A percentile compares a stretch with the other conserved stretches of the same genome.
Conservation (phyloP, 2,113 vertebrate species). For the Podocnemis expansa region DNA sequence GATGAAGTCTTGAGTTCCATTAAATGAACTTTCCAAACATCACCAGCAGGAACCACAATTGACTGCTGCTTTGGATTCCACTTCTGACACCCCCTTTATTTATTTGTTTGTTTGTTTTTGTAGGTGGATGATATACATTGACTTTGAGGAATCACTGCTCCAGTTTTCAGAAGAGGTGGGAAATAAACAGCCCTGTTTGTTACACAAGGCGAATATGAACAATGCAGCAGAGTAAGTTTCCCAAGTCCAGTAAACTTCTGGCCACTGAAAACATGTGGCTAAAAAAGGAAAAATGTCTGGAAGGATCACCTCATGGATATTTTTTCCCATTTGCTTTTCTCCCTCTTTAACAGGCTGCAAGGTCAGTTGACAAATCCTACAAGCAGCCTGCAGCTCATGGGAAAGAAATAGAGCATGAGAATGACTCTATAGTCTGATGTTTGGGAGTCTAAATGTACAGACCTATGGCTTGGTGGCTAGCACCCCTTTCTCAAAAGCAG, state of each 20-base stretch:
- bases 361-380: not conserved
- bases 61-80: not conserved
- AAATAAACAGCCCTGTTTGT: not conserved
- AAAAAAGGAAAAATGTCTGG: not conserved
- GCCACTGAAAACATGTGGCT: not conserved
- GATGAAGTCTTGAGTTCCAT: not conserved
- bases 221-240: not conserved
- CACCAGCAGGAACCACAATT: not conserved
- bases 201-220: not conserved
- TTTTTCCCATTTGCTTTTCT: not conserved
- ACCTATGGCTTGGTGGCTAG: not conserved
- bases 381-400: rapidly evolving
- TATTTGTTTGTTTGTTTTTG: not conserved
- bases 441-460: too few relatives aligned
- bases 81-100: not conserved
- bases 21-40: not conserved
- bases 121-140: not conserved
- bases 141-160: not conserved
- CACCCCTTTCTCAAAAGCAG: not conserved
- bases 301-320: not conserved
- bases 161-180: not conserved
- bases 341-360: not conserved
- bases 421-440: not conserved
- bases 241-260: not conserved
- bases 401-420: not conserved